These are phyloP conservation scores for Hippoglossus stenolepis DNA, from an alignment of 2,113 vertebrate genomes.

Conservation along the genomic window DNA sequence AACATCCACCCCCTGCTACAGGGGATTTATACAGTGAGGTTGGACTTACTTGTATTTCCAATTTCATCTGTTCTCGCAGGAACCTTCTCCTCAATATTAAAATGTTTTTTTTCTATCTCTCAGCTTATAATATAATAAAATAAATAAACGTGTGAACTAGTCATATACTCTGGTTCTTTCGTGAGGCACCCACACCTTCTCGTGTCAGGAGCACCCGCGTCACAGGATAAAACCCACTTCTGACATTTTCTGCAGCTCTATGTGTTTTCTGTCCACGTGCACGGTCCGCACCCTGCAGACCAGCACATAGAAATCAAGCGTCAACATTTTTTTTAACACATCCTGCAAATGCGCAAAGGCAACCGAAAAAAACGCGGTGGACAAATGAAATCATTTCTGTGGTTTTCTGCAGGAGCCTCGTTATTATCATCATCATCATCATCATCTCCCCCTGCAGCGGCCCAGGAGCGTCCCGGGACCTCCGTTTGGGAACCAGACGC, in stretches of 20 bases:
- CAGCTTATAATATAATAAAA: too few species aligned
- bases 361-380: neutral
- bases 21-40: neutral
- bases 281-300: slow-evolving; percentile 12
- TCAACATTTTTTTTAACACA: slow-evolving; percentile 5
- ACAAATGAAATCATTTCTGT: slow-evolving; percentile 58
- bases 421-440: slow-evolving; percentile 11
- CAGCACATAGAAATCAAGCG: slow-evolving; percentile 27
- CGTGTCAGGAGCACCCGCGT: slow-evolving; percentile 38
- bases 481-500: slow-evolving; percentile 54
- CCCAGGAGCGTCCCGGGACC: slow-evolving; percentile 53
- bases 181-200: slow-evolving; percentile 11
- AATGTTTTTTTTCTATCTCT: too few species aligned
- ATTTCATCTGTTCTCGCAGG: neutral
- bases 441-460: slow-evolving; percentile 43
- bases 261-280: slow-evolving; percentile 16
- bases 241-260: slow-evolving; percentile 54
- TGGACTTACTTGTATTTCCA: too few species aligned
- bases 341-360: slow-evolving; percentile 61
- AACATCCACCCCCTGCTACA: neutral
- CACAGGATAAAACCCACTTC: slow-evolving; percentile 27
- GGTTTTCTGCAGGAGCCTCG: slow-evolving; percentile 33
- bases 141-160: too few species aligned
- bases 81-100: too few species aligned
- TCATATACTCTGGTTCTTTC: neutral